phyloP scores from a whole-genome alignment of 2,888 invertebrate genomes.

The Papilio demoleus region DNA sequence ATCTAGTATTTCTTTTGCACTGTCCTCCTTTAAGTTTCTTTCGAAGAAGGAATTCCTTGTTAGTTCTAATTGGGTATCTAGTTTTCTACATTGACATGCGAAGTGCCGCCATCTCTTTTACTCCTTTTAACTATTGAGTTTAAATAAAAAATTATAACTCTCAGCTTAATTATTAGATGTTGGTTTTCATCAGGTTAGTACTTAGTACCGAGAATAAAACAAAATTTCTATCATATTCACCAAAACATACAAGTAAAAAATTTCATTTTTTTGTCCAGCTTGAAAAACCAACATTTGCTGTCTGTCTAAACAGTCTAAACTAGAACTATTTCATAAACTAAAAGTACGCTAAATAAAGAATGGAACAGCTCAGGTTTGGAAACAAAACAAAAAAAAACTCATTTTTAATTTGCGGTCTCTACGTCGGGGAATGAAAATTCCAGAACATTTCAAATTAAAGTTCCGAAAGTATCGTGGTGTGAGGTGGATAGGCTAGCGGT shows the following conservation, averaged over 20 bases:
- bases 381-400: conserved; percentile 14
- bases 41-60: conserved; percentile 9
- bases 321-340: conserved; percentile 1
- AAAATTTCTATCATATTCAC: too few relatives aligned
- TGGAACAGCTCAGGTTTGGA: background rate
- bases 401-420: conserved; percentile 19
- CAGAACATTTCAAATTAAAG: conserved; percentile 30
- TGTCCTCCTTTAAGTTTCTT: conserved; percentile 6
- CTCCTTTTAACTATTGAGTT: background rate
- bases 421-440: conserved; percentile 19
- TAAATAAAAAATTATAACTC: background rate
- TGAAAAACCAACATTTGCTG: background rate
- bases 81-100: conserved; percentile 11
- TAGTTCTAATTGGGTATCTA: conserved; percentile 9
- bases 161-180: background rate
- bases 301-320: background rate
- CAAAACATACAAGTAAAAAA: too few relatives aligned
- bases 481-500: conserved; percentile 46
- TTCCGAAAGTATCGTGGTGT: conserved; percentile 12
- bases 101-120: background rate
- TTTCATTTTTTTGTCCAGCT: too few relatives aligned
- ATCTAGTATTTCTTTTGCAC: conserved; percentile 2
- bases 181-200: background rate
- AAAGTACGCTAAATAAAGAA: conserved; percentile 14
- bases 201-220: too few relatives aligned